A percentile compares a stretch with the other conserved stretches of the same genome.
phyloP scores from a whole-genome alignment of 35 echinoderm and acorn worm genomes.

The Diadema setosum region DNA sequence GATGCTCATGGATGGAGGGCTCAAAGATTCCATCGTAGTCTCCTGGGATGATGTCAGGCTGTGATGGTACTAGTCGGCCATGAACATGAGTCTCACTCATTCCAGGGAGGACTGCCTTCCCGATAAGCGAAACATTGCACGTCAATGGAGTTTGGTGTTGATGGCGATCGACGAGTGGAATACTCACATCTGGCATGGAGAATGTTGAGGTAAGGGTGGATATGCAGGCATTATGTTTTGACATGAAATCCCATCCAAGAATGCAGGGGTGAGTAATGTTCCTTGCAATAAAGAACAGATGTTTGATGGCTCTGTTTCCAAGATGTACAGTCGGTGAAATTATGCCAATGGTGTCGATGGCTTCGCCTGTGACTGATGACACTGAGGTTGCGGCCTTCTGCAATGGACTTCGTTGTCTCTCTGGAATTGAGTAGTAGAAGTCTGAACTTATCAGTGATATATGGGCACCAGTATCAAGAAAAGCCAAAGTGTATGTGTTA shows the following conservation, averaged over 20 bases:
- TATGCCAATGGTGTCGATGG: background rate
- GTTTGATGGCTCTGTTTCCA: background rate
- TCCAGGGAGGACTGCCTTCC: background rate
- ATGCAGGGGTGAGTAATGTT: background rate
- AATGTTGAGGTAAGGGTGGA: background rate
- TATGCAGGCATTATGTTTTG: background rate
- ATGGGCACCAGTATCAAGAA: background rate
- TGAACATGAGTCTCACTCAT: background rate
- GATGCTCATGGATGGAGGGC: background rate
- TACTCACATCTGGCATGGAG: background rate
- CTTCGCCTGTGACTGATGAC: background rate
- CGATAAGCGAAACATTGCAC: background rate
- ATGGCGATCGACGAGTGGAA: background rate
- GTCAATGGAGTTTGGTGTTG: background rate
- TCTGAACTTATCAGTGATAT: background rate
- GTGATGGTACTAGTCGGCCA: background rate
- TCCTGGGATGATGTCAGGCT: background rate
- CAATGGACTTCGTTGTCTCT: background rate
- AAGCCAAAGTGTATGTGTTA: background rate
- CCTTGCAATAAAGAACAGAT: background rate
- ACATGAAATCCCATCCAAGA: conserved; percentile 22
- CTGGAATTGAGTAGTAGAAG: background rate
- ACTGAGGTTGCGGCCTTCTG: background rate
- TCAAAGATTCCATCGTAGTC: conserved; percentile 4
- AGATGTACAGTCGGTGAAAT: background rate